phyloP scores from a whole-genome alignment of 2,797 vertebrate species.

The Agapornis canus region DNA sequence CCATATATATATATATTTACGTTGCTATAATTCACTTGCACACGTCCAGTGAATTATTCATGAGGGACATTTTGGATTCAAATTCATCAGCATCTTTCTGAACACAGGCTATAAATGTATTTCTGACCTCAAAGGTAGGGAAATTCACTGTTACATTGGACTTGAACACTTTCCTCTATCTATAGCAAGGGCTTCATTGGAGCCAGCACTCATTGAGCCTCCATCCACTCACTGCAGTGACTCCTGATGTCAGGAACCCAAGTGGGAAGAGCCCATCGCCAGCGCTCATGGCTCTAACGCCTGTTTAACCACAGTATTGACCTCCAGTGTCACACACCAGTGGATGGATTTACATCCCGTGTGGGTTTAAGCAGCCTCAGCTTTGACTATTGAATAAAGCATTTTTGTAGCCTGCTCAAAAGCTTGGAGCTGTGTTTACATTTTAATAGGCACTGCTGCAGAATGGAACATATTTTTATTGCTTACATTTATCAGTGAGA shows the following conservation, averaged over 20 bases:
- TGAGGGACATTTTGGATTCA: neutral
- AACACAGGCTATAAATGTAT: neutral
- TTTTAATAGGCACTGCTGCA: constrained; percentile 73
- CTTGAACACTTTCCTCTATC: accelerated
- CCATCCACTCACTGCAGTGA: neutral
- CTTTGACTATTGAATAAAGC: constrained; percentile 65
- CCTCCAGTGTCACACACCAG: neutral
- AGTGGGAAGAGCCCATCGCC: accelerated
- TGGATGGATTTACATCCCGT: neutral
- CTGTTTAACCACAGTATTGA: neutral
- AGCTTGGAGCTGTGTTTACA: constrained; percentile 71
- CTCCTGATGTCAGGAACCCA: neutral
- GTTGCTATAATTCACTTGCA: neutral
- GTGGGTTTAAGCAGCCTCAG: constrained; percentile 16
- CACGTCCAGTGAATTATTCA: constrained; percentile 31
- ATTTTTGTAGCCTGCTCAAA: constrained; percentile 72
- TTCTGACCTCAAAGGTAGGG: neutral
- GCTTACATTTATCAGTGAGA: constrained; percentile 64
- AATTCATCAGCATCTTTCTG: neutral
- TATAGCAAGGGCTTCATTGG: neutral
- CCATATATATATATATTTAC: neutral
- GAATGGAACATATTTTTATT: constrained; percentile 66
- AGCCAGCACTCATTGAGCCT: neutral
- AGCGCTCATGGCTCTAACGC: neutral
- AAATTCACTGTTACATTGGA: accelerated